Evolutionary conservation across 92 coral and sea anemone species (phyloP), one percentile per base, ranked within the genome.

Genomic region (Epizoanthus fatuus): DNA sequence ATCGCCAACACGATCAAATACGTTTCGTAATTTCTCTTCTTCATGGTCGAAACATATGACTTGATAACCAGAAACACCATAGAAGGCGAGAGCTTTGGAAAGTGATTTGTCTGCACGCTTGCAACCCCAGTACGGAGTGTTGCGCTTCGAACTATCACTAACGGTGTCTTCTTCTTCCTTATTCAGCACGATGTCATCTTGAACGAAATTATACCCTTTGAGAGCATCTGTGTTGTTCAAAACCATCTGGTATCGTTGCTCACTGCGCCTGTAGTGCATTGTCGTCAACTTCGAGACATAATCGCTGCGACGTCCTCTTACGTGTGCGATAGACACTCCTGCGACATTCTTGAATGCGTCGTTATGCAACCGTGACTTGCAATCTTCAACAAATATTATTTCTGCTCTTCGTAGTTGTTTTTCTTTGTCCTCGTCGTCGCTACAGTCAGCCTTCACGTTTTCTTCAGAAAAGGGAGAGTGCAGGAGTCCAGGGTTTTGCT

Each of bases 51-150:
- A 52, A 16, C 86, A 51, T 40, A 90, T 64, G 19, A 90, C 84
- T 66, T 81, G 87, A 40, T 80, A 90, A 47, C 93, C 90, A 79
- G 54, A 64, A 32, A 81, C 85, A 54, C 93, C 93, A 60, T 84
- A 45, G 25, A 80, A 64, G 3, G 54, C 55, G 16, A 90, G 81
- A 2, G 93, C 93, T 12, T 63, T 80, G 35, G 67, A 55, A 40
- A 90, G 86, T 2, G 93, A 86, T 66, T 75, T 86, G 35, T 86
- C 66, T 67, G 32, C 65, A 16, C 77, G 4, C 44, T 22, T 81
- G 25, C 45, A 40, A 14, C 86, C 86, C 17, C 32, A n/a, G 89
- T 70, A 79, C 17, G 82, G 93, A 4, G 72, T 63, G 35, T 90
- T 83, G 2, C 87, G 76, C 63, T 62, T 76, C 17, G 19, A 32